These are phyloP conservation scores for Rhinopomastus cyanomelas DNA, from an alignment of 2,113 vertebrate species.

Conservation along the genomic window DNA sequence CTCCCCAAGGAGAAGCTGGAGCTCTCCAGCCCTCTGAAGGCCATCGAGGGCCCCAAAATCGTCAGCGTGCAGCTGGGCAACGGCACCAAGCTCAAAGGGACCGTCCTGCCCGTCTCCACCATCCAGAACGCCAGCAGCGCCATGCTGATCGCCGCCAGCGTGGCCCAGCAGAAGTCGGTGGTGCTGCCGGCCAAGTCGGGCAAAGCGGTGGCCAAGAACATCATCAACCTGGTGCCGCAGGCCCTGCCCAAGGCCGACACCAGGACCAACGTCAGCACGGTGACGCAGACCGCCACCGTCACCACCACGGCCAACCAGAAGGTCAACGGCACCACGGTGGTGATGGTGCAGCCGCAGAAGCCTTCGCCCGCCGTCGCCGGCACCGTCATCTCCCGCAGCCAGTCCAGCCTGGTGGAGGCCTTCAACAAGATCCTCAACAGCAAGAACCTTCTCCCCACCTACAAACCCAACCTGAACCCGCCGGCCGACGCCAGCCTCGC, in stretches of 20 bases:
- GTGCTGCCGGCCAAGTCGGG: slow-evolving; percentile 51
- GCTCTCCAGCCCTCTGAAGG: slow-evolving; percentile 44
- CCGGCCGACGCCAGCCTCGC: slow-evolving; percentile 84
- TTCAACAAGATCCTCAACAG: slow-evolving; percentile 98
- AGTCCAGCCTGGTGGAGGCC: slow-evolving; percentile 92
- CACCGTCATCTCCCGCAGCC: slow-evolving; percentile 89
- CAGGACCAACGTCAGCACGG: slow-evolving; percentile 43
- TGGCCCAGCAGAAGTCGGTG: slow-evolving; percentile 81
- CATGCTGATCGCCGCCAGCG: slow-evolving; percentile 85
- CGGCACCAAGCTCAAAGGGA: slow-evolving; percentile 79
- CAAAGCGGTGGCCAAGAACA: slow-evolving; percentile 75
- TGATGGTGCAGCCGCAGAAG: slow-evolving; percentile 74
- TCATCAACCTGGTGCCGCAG: slow-evolving; percentile 77
- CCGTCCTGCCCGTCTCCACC: slow-evolving; percentile 85
- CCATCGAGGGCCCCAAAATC: slow-evolving; percentile 66
- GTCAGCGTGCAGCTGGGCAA: slow-evolving; percentile 75
- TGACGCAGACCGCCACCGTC: slow-evolving; percentile 64
- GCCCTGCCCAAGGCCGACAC: slow-evolving; percentile 66
- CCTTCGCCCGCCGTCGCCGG: slow-evolving; percentile 74
- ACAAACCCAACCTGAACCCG: slow-evolving; percentile 87
- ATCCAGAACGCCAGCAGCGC: slow-evolving; percentile 90
- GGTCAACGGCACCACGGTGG: slow-evolving; percentile 70
- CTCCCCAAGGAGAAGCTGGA: not conserved
- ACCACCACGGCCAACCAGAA: slow-evolving; percentile 77
- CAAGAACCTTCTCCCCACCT: slow-evolving; percentile 91